Base-by-base conservation (phyloP, 2,888 invertebrate genomes). In the Drosophila barbarae region DNA sequence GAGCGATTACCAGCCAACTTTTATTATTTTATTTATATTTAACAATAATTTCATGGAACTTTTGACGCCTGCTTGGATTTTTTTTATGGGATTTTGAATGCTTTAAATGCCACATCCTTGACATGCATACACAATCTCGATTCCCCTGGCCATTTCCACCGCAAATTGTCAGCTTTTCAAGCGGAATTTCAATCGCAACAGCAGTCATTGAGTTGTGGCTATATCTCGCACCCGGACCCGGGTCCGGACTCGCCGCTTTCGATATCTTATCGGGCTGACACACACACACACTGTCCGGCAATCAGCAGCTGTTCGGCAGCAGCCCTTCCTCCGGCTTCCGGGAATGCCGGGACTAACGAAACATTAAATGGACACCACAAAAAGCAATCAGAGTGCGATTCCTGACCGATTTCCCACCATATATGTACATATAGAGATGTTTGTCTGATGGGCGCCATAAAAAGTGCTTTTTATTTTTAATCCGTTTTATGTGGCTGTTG, bases 401-500 rank as follows among this genome's bases (percentile, higher is more conserved):
- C 69, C 64, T 66, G 73, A 70, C 67, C 35, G 34, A 54, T 59
- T 59, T 71, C 57, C 70, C 30, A 36, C 13, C 21, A 13, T 23
- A 41, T 13, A 42, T 13, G 6, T 12, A 8, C 2, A n/a, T 5
- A 26, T 60, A 49, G 34, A 53, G 54, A 60, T 60, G 54, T 69
- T 61, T 42, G 41, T 59, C 59, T 65, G 58, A 49, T 58, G 68
- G 58, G 38, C 46, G 10, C 15, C 15, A 50, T 52, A 54, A 51
- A 56, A 55, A 55, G 57, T 53, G 68, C 68, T 77, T 76, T 84
- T 82, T 64, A 84, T 71, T 80, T 67, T 82, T 72, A 79, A 84
- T 82, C 79, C 71, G 69, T 74, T 80, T 84, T 82, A 79, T 80
- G 77, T 72, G 79, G 79, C 80, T 76, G 77, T 79, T 79, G 79